Conservation (phyloP, 64 coral and sea anemone species). For the Stichodactyla helianthus region DNA sequence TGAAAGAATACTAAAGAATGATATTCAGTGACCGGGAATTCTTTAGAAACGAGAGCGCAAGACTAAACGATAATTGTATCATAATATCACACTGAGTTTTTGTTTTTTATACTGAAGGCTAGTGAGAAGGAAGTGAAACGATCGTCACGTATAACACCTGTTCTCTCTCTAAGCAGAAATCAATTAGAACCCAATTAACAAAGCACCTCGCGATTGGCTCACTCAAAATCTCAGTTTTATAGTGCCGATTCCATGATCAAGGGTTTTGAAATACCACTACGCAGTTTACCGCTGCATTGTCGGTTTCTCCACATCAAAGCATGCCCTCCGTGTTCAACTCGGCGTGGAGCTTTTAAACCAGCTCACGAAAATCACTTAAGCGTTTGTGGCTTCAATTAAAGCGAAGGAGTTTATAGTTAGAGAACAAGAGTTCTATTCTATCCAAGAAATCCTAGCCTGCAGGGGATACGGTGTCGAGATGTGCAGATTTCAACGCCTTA, state of each 20-base stretch:
- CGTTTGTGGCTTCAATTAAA: not conserved
- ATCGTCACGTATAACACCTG: not conserved
- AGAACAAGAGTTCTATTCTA: not conserved
- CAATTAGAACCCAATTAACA: conserved; percentile 16
- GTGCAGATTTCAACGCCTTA: not conserved
- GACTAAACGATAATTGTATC: not conserved
- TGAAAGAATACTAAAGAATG: not conserved
- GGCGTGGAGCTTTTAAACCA: conserved; percentile 6
- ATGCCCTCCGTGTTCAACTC: not conserved
- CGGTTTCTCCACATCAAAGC: not conserved
- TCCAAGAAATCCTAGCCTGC: not conserved
- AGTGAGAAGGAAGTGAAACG: not conserved
- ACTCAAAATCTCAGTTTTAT: not conserved
- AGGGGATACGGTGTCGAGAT: not conserved
- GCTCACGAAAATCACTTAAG: conserved; percentile 7
- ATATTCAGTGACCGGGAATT: not conserved
- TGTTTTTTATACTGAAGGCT: not conserved
- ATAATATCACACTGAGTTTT: not conserved
- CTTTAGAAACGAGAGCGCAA: not conserved
- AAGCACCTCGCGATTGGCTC: conserved; percentile 14
- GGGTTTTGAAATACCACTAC: not conserved
- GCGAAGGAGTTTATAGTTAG: not conserved
- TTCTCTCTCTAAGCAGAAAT: not conserved
- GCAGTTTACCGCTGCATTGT: not conserved
- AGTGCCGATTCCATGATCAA: not conserved